Percentiles rank a stretch among this genome's conserved stretches.
Evolutionary conservation across 92 coral and sea anemone species (phyloP).

Genomic region (Parazoanthus darwini): DNA sequence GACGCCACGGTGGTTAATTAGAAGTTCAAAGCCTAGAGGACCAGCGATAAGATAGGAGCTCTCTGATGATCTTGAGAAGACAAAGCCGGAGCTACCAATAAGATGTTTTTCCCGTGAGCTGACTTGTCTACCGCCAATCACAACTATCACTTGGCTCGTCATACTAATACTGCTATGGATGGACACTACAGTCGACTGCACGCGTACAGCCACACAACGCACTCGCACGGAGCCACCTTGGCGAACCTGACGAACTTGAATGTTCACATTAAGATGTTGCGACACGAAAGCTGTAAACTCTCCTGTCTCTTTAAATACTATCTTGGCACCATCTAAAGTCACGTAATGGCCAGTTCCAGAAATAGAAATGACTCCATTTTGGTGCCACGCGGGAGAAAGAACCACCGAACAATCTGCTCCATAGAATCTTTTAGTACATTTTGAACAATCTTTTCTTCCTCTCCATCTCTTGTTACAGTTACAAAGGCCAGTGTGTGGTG

Average conservation of each 20-base stretch:
- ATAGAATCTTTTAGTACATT: constrained; percentile 53
- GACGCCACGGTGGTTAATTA: constrained; percentile 50
- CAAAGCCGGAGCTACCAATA: constrained; percentile 50
- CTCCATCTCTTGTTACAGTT: constrained; percentile 57
- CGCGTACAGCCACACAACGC: constrained; percentile 55
- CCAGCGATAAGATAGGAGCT: constrained; percentile 53
- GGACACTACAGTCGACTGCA: constrained; percentile 24
- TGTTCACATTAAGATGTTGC: constrained; percentile 42
- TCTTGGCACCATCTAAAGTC: constrained; percentile 56
- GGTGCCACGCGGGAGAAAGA: constrained; percentile 28
- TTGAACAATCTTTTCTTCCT: constrained; percentile 52
- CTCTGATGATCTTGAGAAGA: constrained; percentile 47
- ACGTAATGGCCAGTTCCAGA: constrained; percentile 63
- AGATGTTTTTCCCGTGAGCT: constrained; percentile 36
- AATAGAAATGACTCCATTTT: constrained; percentile 46
- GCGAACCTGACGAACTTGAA: constrained; percentile 60
- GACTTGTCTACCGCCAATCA: constrained; percentile 41
- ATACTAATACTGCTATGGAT: constrained; percentile 56
- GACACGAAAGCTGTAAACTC: constrained; percentile 62
- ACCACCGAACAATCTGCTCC: constrained; percentile 69
- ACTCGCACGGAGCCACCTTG: constrained; percentile 53
- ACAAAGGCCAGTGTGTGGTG: constrained; percentile 62
- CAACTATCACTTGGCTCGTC: constrained; percentile 33
- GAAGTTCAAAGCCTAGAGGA: constrained; percentile 55
- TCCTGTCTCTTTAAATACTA: constrained; percentile 50